Evolutionary conservation across 2,888 invertebrate species (phyloP).

Genomic region (Synergus itoensis): DNA sequence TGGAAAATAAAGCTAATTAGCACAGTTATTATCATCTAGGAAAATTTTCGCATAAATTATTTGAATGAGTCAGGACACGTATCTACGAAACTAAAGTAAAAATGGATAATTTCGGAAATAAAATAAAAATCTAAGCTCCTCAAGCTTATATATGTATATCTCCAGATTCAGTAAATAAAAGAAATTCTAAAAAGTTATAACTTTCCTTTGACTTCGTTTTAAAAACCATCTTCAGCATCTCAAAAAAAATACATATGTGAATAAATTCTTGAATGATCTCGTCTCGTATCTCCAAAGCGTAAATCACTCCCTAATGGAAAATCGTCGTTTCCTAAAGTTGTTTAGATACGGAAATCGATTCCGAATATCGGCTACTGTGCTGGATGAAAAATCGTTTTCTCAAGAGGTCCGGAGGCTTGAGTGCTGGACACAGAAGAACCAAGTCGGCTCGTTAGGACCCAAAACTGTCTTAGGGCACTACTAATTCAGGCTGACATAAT

Average conservation of each 20-base stretch:
- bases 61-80: background rate
- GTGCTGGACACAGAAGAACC: slow-evolving; percentile 42
- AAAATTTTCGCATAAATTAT: background rate
- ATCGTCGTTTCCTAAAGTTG: slow-evolving; percentile 41
- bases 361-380: slow-evolving; percentile 49
- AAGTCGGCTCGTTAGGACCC: slow-evolving; percentile 70
- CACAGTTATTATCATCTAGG: background rate
- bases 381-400: slow-evolving; percentile 59
- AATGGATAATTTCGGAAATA: no score
- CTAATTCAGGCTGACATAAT: slow-evolving; percentile 78
- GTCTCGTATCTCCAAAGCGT: background rate
- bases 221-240: no score
- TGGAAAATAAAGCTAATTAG: slow-evolving; percentile 8
- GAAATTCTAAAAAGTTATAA: no score
- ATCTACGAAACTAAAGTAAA: no score
- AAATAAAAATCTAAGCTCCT: background rate
- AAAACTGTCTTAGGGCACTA: slow-evolving; percentile 74
- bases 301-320: slow-evolving; percentile 47
- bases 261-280: no score
- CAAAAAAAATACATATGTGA: no score
- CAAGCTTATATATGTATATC: background rate
- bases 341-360: slow-evolving; percentile 49
- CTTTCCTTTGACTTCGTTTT: no score
- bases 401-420: slow-evolving; percentile 30
- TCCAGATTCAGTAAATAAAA: no score